A percentile compares a stretch with the other conserved stretches of the same genome.
Evolutionary conservation across 2,888 invertebrate species (phyloP).

Genomic region (Trimorus sp.): DNA sequence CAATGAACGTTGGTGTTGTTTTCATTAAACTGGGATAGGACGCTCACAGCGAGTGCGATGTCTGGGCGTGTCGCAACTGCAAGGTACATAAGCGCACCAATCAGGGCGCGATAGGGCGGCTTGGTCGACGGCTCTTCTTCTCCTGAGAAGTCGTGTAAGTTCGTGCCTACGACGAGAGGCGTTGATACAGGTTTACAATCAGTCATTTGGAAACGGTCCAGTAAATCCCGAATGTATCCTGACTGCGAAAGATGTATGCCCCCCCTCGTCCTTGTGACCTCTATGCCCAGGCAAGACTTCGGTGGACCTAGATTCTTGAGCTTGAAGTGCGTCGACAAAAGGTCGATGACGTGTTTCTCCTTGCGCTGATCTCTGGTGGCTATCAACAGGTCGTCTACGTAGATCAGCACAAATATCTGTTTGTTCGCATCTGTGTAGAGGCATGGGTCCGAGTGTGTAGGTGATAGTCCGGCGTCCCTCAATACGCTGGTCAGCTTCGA

Average conservation of each 20-base stretch:
- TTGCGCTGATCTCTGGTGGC: conserved; percentile 15
- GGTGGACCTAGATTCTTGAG: conserved; percentile 65
- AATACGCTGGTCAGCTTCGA: not conserved
- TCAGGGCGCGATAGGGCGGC: not conserved
- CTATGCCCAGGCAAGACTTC: conserved; percentile 67
- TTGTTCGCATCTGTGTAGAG: not conserved
- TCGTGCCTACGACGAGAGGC: not conserved
- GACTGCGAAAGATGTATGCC: conserved; percentile 15
- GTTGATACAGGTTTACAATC: not conserved
- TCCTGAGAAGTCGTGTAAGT: not conserved
- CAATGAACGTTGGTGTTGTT: not conserved
- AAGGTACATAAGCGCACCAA: conserved; percentile 24
- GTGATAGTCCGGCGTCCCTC: not conserved
- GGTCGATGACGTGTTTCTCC: not conserved
- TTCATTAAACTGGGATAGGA: conserved; percentile 14
- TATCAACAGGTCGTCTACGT: conserved; percentile 32
- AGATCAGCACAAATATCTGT: conserved; percentile 9
- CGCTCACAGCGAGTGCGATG: conserved; percentile 16
- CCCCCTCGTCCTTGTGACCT: conserved; percentile 45
- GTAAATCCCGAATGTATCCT: not conserved
- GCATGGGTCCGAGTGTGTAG: not conserved
- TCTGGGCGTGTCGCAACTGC: conserved; percentile 22
- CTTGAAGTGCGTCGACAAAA: not conserved
- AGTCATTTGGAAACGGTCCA: not conserved
- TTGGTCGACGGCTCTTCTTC: not conserved